Evolutionary conservation across 2,797 vertebrate genomes (phyloP), one percentile per base, ranked within the genome.

Genomic region (Neoniphon sammara): DNA sequence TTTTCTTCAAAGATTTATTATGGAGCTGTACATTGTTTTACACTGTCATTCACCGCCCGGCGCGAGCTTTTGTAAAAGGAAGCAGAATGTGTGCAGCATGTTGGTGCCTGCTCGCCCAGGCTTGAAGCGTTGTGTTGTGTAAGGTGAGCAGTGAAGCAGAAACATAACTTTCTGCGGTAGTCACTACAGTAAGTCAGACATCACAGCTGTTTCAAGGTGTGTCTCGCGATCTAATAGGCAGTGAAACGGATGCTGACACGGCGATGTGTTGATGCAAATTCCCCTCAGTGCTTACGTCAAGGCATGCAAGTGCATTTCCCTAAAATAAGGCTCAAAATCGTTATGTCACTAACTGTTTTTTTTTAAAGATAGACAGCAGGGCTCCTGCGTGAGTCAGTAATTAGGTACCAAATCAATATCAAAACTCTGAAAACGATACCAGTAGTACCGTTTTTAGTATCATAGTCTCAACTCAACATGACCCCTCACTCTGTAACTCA

Each of bases 181-280:
- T 34, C 1, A 1, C 36, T 70, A 67, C 63, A 81, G 77, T 65
- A 69, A 53, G 49, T 53, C 15, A 58, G 31, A 64, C 70, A 31
- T 8, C 50, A 74, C 82, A 86, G 81, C 75, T 82, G 79, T 79
- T 83, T 18, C 42, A n/a, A 59, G 69, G 66, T 34, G 60, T 20
- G 21, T 50, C 64, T 72, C 27, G 3, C 31, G 55, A 20, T 60
- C 14, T 73, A 62, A 50, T 66, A 11, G 34, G 39, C 34, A 44
- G 36, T 55, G 0, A 3, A 71, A 71, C 82, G 65, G 80, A 75
- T 85, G 86, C 42, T 85, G 61, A 74, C 73, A 18, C 2, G 7
- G 62, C 42, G 65, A 1, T 72, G 68, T 73, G 68, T 70, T 52
- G 25, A 6, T 66, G 4, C 66, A 67, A 83, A 77, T 57, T 64